These are phyloP conservation scores for Bombylius major DNA, from an alignment of 2,888 invertebrate genomes.

Conservation along the genomic window DNA sequence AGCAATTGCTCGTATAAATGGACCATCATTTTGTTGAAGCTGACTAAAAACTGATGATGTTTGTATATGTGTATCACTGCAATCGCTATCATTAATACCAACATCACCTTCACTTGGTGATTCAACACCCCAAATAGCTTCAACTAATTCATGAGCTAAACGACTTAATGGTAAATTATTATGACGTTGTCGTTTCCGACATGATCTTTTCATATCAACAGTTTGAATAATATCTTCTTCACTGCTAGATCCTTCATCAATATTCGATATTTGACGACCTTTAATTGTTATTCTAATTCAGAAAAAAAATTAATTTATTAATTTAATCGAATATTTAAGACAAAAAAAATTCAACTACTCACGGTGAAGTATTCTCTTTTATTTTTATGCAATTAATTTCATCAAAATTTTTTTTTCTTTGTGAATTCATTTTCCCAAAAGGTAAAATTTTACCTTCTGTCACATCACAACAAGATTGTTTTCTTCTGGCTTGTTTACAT, in stretches of 20 bases:
- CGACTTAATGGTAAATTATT: slow-evolving; percentile 25
- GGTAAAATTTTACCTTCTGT: slow-evolving; percentile 19
- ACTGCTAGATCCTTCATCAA: slow-evolving; percentile 32
- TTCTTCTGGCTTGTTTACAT: slow-evolving; percentile 39
- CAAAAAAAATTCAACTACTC: not conserved
- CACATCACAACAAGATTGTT: slow-evolving; percentile 29
- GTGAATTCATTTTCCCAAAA: too few relatives aligned
- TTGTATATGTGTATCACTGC: slow-evolving; percentile 30
- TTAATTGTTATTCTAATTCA: slow-evolving; percentile 18
- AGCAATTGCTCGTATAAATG: slow-evolving; percentile 39
- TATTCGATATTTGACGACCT: slow-evolving; percentile 25
- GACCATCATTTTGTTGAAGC: slow-evolving; percentile 40
- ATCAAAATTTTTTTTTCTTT: slow-evolving; percentile 13
- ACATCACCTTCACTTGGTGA: slow-evolving; percentile 44
- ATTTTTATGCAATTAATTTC: slow-evolving; percentile 10
- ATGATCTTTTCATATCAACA: slow-evolving; percentile 29
- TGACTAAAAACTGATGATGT: slow-evolving; percentile 33
- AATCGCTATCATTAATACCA: slow-evolving; percentile 34
- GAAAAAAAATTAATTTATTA: not conserved
- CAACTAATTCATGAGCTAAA: slow-evolving; percentile 40
- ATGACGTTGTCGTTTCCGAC: slow-evolving; percentile 32
- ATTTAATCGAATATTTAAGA: not conserved
- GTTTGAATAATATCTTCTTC: slow-evolving; percentile 26
- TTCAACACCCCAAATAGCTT: slow-evolving; percentile 50
- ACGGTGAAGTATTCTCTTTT: slow-evolving; percentile 14